Evolutionary conservation across 1,140 invertebrate genomes (phyloP).

Genomic region (Drosophila kanapiae): DNA sequence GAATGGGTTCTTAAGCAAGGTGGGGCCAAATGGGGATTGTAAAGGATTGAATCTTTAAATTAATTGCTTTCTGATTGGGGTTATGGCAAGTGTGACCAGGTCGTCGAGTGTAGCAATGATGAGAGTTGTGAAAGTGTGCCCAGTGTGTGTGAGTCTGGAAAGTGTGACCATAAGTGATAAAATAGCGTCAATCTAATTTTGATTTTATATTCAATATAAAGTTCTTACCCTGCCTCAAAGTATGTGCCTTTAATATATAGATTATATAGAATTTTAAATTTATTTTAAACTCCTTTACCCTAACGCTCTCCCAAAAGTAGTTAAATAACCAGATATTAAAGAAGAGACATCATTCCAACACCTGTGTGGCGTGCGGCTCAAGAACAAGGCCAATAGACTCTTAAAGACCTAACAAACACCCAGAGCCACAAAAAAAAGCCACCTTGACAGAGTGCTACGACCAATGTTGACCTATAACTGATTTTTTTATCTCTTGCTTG

Average conservation of each 20-base stretch:
- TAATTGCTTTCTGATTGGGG: not conserved
- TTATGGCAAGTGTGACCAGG: not conserved
- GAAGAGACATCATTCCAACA: slow-evolving; percentile 10
- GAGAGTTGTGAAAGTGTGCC: not conserved
- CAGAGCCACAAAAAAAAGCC: slow-evolving; percentile 22
- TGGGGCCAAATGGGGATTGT: not conserved
- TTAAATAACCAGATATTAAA: not conserved
- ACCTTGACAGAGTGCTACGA: slow-evolving; percentile 63
- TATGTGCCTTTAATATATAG: too few species aligned
- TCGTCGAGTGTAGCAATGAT: not conserved
- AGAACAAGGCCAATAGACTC: slow-evolving; percentile 76
- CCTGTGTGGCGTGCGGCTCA: slow-evolving; percentile 28
- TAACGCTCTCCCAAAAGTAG: not conserved
- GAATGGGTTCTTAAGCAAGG: slow-evolving; percentile 1
- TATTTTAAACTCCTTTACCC: not conserved
- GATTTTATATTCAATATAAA: not conserved
- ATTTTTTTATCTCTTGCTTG: slow-evolving; percentile 32
- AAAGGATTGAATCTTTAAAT: not conserved
- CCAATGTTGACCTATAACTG: slow-evolving; percentile 77
- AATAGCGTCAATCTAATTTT: too few species aligned
- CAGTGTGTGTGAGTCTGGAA: not conserved
- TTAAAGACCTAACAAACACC: slow-evolving; percentile 22
- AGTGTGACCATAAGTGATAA: not conserved
- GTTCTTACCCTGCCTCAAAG: not conserved
- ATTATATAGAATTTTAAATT: too few species aligned